A percentile compares a stretch with the other conserved stretches of the same genome.
These are phyloP conservation scores for Cecropterus lyciades DNA, from an alignment of 1,140 invertebrate genomes.

Conservation along the genomic window DNA sequence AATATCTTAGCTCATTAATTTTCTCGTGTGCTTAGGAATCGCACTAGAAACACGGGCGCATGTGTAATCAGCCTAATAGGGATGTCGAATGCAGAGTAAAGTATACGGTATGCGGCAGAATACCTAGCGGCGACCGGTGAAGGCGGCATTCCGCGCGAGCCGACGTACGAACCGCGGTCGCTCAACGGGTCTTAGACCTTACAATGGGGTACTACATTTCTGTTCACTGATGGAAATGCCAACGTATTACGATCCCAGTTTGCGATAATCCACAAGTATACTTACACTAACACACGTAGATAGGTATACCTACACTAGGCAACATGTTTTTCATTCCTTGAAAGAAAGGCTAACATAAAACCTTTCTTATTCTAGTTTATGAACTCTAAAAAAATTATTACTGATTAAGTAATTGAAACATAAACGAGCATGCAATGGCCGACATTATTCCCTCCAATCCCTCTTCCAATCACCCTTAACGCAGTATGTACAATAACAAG, in stretches of 20 bases:
- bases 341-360: too few relatives aligned
- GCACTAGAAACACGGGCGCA: neutral
- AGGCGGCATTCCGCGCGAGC: conserved; percentile 71
- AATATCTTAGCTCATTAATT: neutral
- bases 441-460: too few relatives aligned
- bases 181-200: conserved; percentile 66
- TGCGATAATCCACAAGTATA: neutral
- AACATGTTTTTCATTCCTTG: too few relatives aligned
- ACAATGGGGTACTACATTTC: conserved; percentile 46
- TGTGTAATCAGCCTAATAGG: conserved; percentile 27
- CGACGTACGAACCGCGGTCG: conserved; percentile 50
- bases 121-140: conserved; percentile 51
- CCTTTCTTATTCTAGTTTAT: too few relatives aligned
- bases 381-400: too few relatives aligned
- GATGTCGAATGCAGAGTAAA: conserved; percentile 43
- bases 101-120: conserved; percentile 56
- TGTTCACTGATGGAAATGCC: conserved; percentile 34
- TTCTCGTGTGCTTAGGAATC: neutral
- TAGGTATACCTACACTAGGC: too few relatives aligned
- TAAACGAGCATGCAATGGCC: too few relatives aligned
- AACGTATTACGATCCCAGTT: conserved; percentile 9
- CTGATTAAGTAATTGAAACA: too few relatives aligned
- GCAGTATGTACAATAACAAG: too few relatives aligned
- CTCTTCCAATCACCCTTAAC: too few relatives aligned
- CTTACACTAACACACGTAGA: neutral